Base-by-base conservation (phyloP, 2,888 invertebrate genomes). In the Entomobrya multifasciata region DNA sequence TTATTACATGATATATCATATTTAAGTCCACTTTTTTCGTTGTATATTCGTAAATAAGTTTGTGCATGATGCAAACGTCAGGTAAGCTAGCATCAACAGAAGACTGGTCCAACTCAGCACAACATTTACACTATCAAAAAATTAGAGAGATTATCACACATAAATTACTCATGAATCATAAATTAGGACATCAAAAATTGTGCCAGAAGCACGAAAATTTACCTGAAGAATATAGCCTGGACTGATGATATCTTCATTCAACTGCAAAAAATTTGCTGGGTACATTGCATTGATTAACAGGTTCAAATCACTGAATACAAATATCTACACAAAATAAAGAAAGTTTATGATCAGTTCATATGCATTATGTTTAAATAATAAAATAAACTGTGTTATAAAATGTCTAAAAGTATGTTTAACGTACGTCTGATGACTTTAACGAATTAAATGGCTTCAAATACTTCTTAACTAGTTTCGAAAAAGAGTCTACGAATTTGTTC, bases 1-100 rank as follows among this genome's bases (percentile, higher is more conserved):
- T 20, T 22, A 30, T 20, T 70, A 70, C 70, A 70, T 49, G 70
- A 49, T 70, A 70, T 15, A 90, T 79, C 10, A 81, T 52, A 84
- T 91, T 91, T 8, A 90, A 62, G 62, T 91, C 88, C 1, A 91
- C 78, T 84, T 87, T 89, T 41, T 87, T 89, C 15, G 83, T 78
- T 0, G 87, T 84, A 36, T 89, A 88, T 36, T 90, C 90, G 13
- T 79, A 36, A 20, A 88, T 22, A 3, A 91, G 57, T 25, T 90
- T 89, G 30, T 89, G 89, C 0, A 91, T 85, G 10, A 91, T 90
- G 6, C 79, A 83, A 11, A 86, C 83, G 62, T 91, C 91, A 1
- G 90, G 89, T 17, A 88, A 44, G 36, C 10, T 79, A 13, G 27
- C 11, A 60, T 78, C 60, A 11, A 85, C 44, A 0, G 83, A 77